Evolutionary conservation across 23 tunicate species (phyloP).

Genomic region (Trididemnum nubilum): DNA sequence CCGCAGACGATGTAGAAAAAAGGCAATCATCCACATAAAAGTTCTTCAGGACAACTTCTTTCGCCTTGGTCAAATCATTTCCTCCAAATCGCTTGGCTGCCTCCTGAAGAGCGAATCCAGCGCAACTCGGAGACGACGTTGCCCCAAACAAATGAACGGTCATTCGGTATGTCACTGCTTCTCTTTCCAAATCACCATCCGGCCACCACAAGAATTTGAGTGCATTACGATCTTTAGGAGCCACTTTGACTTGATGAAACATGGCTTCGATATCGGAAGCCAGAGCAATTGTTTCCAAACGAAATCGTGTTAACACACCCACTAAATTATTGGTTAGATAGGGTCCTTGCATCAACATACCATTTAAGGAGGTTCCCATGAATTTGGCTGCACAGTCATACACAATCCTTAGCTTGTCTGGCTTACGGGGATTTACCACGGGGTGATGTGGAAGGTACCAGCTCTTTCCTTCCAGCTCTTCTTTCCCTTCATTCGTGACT

Average conservation of each 20-base stretch:
- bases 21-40: background rate
- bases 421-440: conserved; percentile 28
- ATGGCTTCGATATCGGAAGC: background rate
- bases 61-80: background rate
- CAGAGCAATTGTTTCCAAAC: background rate
- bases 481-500: background rate
- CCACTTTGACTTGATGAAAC: conserved; percentile 14
- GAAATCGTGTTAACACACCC: background rate
- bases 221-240: background rate
- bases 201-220: conserved; percentile 10
- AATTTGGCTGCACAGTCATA: conserved; percentile 13
- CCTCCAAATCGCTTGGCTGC: background rate
- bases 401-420: conserved; percentile 8
- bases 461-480: background rate
- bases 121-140: conserved; percentile 5
- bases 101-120: background rate
- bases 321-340: background rate
- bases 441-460: conserved; percentile 30
- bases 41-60: background rate
- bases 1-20: background rate
- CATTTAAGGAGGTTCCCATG: conserved; percentile 4
- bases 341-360: background rate
- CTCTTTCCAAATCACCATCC: background rate
- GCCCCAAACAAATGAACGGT: background rate
- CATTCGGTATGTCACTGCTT: background rate